Base-by-base conservation (phyloP, 2,888 invertebrate species). In the Eristalis tenax region DNA sequence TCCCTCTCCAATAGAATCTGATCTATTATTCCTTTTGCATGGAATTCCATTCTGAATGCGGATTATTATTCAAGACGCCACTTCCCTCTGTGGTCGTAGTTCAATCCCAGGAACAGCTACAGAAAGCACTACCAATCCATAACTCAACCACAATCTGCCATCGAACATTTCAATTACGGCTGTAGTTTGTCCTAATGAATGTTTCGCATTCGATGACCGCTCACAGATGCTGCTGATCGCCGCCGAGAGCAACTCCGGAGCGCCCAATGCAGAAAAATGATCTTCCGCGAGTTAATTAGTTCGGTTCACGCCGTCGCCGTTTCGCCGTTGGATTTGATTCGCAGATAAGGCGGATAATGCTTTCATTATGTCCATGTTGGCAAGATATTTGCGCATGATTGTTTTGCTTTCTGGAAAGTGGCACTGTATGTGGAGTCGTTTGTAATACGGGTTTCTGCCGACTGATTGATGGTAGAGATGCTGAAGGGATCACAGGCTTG, bases 261-360 rank as follows among this genome's bases (percentile, higher is more conserved):
- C 59, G 35, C 70, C 70, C 6, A 8, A n/a, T 23, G 23, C 26
- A 28, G n/a, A 1, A 38, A 61, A 43, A 73, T 28, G 22, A 63
- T 73, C 32, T 61, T 63, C 50, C 26, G 18, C 43, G 26, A 61
- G 43, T 63, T 63, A 73, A 73, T 73, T 63, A 61, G 71, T 43
- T 63, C 28, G 59, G 71, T 73, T 59, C 38, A 59, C 38, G 70
- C 59, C 38, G n/a, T 13, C 18, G 59, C 23, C 2, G 59, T 26
- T 22, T 15, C 4, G 23, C 26, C 4, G 56, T 11, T 26, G 59
- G 59, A 28, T 23, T 59, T 13, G 26, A 59, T 26, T 26, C 59
- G 26, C 11, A 26, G 59, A 59, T 59, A 59, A 59, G 23, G 26
- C 50, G 50, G 50, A 50, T 50, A 50, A 63, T 63, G 65, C 65